Evolutionary conservation across 2,797 vertebrate genomes (phyloP).

Genomic region (Aplochiton taeniatus): DNA sequence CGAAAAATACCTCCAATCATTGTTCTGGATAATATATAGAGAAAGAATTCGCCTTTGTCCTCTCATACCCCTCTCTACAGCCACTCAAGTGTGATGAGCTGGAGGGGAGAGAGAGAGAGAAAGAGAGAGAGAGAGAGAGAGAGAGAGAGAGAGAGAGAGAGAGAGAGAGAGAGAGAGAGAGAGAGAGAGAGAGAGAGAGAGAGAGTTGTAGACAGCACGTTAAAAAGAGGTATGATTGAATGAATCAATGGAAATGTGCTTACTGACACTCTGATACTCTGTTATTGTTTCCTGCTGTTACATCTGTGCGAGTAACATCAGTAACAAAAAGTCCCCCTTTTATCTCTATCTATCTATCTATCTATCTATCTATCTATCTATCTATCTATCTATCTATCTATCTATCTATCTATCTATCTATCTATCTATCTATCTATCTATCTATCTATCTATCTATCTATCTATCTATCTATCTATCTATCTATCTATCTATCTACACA

Average conservation of each 20-base stretch:
- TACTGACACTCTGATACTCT: no score
- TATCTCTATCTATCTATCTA: background rate
- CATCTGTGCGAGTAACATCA: no score
- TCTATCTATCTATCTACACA: no score
- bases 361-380: background rate
- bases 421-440: background rate
- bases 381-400: background rate
- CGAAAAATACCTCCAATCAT: background rate
- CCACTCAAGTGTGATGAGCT: no score
- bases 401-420: background rate
- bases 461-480: background rate
- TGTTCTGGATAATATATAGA: no score
- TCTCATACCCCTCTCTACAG: no score
- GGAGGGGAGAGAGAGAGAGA: slow-evolving; percentile 15
- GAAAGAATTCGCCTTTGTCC: no score
- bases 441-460: background rate
- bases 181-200: background rate
- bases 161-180: slow-evolving; percentile 3
- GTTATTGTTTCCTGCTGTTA: no score
- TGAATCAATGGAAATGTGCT: no score
- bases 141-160: background rate
- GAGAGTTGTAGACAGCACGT: no score
- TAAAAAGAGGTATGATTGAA: no score
- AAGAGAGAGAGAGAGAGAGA: background rate
- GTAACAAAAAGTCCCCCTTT: no score